Percentiles rank a stretch among this genome's conserved stretches.
phyloP scores from a whole-genome alignment of 2,113 vertebrate species.

The Variabilichromis moorii region DNA sequence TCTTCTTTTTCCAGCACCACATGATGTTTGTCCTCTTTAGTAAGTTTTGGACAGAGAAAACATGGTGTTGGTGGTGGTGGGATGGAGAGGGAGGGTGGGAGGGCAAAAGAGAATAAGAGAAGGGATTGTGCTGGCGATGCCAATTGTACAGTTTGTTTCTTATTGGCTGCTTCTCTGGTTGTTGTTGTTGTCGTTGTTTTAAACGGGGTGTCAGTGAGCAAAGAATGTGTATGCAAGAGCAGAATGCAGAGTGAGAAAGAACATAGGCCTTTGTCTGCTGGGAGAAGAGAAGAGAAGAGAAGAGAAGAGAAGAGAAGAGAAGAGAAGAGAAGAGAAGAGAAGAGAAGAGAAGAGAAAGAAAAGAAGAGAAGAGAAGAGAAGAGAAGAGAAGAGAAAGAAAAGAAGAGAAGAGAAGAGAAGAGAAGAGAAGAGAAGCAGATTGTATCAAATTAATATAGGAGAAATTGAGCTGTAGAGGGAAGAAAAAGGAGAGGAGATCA shows the following conservation, averaged over 20 bases:
- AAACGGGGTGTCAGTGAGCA: constrained; percentile 43
- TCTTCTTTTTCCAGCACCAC: constrained; percentile 44
- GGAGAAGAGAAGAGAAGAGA: background rate
- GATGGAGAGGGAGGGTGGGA: background rate
- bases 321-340: background rate
- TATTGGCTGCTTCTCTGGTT: constrained; percentile 45
- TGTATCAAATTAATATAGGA: background rate
- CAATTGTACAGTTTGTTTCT: constrained; percentile 29
- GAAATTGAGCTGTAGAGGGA: background rate
- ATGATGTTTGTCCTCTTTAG: constrained; percentile 51
- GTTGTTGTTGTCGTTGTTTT: constrained; percentile 25
- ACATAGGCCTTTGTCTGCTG: background rate
- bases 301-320: background rate
- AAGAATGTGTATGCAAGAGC: constrained; percentile 35
- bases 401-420: background rate
- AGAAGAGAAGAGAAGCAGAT: background rate
- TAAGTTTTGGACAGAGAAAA: background rate
- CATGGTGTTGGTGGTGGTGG: background rate
- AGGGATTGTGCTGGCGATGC: constrained; percentile 19
- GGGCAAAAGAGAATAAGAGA: background rate
- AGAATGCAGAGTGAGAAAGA: constrained; percentile 1
- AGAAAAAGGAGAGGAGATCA: background rate
- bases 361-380: background rate
- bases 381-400: background rate
- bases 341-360: background rate